Conservation (phyloP, 2,113 vertebrate species). For the Danio rerio region GRCz12tu NC_133193.1:13020501-13021000, state of each 20-base stretch:
- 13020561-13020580: too few relatives aligned
- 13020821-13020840: conserved; percentile 26
- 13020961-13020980: conserved; percentile 9
- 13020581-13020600: too few relatives aligned
- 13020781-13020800: conserved; percentile 1
- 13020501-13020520: too few relatives aligned
- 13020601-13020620: too few relatives aligned
- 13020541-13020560: too few relatives aligned
- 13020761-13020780: not conserved
- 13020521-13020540: too few relatives aligned
- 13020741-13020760: not conserved
- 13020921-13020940: not conserved
- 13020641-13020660: too few relatives aligned
- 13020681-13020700: conserved; percentile 17
- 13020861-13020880: conserved; percentile 1
- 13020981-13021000: not conserved
- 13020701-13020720: conserved; percentile 15
- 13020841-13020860: conserved; percentile 15
- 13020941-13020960: not conserved
- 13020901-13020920: conserved; percentile 1
- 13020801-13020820: conserved; percentile 4
- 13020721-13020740: not conserved
- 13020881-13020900: not conserved
- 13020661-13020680: conserved; percentile 20
- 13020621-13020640: too few relatives aligned